phyloP scores from a whole-genome alignment of 2,797 vertebrate genomes.

The Tympanoctomys barrerae region DNA sequence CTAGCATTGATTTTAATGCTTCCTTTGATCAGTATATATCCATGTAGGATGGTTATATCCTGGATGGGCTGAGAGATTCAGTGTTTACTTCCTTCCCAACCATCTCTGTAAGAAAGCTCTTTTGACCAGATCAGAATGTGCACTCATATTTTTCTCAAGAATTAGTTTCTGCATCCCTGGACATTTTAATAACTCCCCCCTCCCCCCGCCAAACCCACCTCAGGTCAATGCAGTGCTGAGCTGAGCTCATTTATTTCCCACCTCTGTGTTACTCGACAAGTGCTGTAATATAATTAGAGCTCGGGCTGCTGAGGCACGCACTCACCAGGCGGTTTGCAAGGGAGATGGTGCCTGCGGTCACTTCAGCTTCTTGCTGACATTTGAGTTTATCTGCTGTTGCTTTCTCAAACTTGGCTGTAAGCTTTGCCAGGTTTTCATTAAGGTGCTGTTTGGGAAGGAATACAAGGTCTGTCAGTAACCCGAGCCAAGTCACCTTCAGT shows the following conservation, averaged over 20 bases:
- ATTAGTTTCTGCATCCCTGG: background rate
- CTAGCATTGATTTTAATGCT: background rate
- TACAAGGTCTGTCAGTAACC: background rate
- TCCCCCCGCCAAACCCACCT: no score
- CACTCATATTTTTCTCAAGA: background rate
- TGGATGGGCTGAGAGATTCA: accelerated
- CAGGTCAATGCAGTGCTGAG: accelerated
- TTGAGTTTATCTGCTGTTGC: conserved; percentile 95
- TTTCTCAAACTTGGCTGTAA: conserved; percentile 96
- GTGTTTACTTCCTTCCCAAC: no score
- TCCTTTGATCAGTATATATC: accelerated
- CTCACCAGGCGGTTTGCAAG: conserved; percentile 98
- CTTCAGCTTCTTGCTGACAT: conserved; percentile 96
- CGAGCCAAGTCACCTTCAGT: background rate
- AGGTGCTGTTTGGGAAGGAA: conserved; percentile 89
- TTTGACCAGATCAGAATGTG: background rate
- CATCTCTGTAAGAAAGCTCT: background rate
- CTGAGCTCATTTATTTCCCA: background rate
- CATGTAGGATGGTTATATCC: accelerated
- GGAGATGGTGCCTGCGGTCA: conserved; percentile 93
- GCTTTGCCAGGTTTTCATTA: conserved; percentile 95
- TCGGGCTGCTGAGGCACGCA: conserved; percentile 61
- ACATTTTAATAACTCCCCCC: background rate
- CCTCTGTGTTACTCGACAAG: background rate
- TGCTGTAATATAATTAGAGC: background rate